Conservation (phyloP, 2,797 vertebrate species). For the Hozukius guyotensis region DNA sequence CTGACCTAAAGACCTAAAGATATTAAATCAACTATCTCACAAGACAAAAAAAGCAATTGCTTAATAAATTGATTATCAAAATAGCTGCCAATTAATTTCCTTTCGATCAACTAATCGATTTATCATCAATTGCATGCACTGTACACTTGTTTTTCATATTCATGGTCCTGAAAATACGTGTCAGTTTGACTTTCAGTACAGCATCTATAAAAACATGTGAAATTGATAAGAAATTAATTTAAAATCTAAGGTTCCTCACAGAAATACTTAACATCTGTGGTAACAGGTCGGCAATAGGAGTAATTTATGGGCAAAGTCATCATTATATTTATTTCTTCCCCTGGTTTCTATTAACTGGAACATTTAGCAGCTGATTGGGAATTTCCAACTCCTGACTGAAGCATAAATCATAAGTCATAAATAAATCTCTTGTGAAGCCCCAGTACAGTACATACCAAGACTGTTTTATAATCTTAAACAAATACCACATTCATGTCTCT, state of each 20-base stretch:
- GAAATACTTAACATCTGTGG: neutral
- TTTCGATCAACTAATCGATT: neutral
- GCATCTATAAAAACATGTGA: neutral
- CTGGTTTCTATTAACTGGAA: neutral
- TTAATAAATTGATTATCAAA: neutral
- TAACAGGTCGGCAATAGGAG: neutral
- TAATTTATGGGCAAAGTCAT: neutral
- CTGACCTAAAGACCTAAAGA: neutral
- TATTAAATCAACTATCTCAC: neutral
- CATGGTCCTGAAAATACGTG: neutral
- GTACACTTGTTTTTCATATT: neutral
- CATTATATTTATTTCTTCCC: neutral
- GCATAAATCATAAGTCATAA: slow-evolving; percentile 12
- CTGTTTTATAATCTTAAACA: neutral
- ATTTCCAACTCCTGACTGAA: slow-evolving; percentile 9
- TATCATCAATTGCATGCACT: neutral
- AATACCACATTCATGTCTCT: slow-evolving; percentile 13
- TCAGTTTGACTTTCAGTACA: neutral
- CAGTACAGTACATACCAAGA: neutral
- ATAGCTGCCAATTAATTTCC: neutral
- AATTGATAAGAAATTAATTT: neutral
- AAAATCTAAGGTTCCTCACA: neutral
- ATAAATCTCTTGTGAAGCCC: too few relatives aligned
- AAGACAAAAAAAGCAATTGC: neutral
- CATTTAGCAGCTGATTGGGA: neutral